Conservation (phyloP, 1,140 invertebrate species). For the Bombus huntii region DNA sequence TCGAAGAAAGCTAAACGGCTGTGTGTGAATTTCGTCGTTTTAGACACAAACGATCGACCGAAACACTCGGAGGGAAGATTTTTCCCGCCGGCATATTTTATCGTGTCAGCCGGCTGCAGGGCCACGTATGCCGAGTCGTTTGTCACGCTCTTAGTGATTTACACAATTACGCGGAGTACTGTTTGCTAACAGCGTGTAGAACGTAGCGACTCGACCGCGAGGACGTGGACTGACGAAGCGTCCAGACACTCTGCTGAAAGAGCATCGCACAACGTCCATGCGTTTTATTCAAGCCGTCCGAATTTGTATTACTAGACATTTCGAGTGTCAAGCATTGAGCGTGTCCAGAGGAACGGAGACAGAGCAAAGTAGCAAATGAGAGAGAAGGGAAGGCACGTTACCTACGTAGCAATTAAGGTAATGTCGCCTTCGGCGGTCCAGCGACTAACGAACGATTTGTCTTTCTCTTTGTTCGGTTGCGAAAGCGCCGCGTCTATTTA, state of each 20-base stretch:
- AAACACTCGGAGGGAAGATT: neutral
- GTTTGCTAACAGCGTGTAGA: slow-evolving; percentile 64
- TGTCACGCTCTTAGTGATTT: slow-evolving; percentile 52
- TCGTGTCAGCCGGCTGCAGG: neutral
- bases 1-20: neutral
- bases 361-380: neutral
- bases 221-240: neutral
- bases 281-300: slow-evolving; percentile 23
- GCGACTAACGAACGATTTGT: slow-evolving; percentile 27
- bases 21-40: neutral
- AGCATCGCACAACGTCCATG: neutral
- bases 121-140: slow-evolving; percentile 18
- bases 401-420: slow-evolving; percentile 62
- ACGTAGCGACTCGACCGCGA: neutral
- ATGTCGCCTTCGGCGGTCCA: slow-evolving; percentile 57
- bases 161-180: slow-evolving; percentile 63
- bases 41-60: neutral
- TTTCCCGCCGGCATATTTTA: slow-evolving; percentile 30
- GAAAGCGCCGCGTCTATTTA: slow-evolving; percentile 31
- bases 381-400: neutral
- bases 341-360: neutral
- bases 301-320: slow-evolving; percentile 50
- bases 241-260: neutral
- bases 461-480: slow-evolving; percentile 49
- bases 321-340: neutral